Conservation (phyloP, 2,113 vertebrate species). For the Notarius lentiginosus region DNA sequence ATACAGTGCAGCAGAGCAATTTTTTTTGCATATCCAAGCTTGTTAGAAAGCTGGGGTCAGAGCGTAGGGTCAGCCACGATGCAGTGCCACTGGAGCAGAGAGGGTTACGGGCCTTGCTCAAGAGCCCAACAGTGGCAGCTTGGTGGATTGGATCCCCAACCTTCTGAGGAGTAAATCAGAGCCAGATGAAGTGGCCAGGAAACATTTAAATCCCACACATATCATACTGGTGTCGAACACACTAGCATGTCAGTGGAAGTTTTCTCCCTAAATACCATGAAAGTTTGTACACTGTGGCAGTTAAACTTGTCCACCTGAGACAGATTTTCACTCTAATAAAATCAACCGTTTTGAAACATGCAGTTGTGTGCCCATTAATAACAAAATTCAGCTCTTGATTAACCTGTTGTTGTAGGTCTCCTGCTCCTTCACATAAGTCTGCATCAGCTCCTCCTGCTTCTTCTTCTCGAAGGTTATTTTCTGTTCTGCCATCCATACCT, state of each 20-base stretch:
- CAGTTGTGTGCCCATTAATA: neutral
- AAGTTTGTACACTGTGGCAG: neutral
- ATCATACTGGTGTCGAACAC: neutral
- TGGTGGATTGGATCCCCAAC: no score
- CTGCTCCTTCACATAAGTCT: slow-evolving; percentile 96
- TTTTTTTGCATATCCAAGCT: no score
- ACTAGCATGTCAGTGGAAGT: neutral
- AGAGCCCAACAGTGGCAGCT: no score
- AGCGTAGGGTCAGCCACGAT: no score
- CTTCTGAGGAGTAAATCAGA: no score
- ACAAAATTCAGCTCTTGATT: neutral
- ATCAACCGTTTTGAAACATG: neutral
- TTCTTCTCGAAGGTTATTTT: slow-evolving; percentile 96
- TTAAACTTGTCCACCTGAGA: neutral
- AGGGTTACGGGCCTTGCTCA: no score
- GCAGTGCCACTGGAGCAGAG: no score
- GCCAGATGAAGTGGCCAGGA: neutral
- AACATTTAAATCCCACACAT: neutral
- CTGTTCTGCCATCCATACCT: slow-evolving; percentile 99
- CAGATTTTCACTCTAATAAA: neutral
- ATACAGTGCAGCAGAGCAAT: no score
- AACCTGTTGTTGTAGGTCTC: slow-evolving; percentile 97
- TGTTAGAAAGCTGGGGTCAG: no score
- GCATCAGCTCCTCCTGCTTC: slow-evolving; percentile 97
- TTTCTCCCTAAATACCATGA: neutral